Conservation (phyloP, 2,113 vertebrate genomes). For the Rynchops niger region DNA sequence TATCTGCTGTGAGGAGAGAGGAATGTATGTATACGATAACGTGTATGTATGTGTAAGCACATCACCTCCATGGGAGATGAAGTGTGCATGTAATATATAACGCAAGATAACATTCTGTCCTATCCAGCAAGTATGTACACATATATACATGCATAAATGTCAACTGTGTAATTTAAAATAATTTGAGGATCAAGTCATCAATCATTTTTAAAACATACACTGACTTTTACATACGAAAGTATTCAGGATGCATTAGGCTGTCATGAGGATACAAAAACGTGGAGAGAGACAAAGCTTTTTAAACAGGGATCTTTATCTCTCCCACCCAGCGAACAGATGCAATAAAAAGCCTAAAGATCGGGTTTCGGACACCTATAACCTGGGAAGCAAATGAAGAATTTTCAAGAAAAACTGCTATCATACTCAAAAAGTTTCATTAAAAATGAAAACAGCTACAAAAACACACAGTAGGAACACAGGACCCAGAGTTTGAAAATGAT, state of each 20-base stretch:
- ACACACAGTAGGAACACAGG: neutral
- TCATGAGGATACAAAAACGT: neutral
- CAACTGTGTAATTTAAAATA: conserved; percentile 46
- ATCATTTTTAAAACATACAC: conserved; percentile 25
- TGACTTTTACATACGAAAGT: conserved; percentile 23
- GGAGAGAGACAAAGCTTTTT: conserved; percentile 34
- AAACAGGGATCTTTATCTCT: conserved; percentile 11
- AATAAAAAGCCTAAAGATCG: neutral
- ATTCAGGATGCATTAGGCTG: conserved; percentile 27
- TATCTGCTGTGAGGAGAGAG: neutral
- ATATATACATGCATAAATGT: conserved; percentile 21
- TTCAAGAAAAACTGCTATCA: neutral
- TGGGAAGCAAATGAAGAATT: conserved; percentile 28
- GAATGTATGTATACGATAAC: neutral
- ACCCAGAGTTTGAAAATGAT: conserved; percentile 60
- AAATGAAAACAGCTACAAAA: conserved; percentile 12
- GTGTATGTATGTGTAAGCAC: neutral
- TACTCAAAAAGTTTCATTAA: conserved; percentile 7
- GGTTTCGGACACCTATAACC: neutral
- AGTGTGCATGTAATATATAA: neutral
- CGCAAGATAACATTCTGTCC: neutral
- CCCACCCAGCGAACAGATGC: conserved; percentile 2
- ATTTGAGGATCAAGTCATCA: conserved; percentile 47
- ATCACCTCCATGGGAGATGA: neutral
- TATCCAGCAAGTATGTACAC: conserved; percentile 2